Base-by-base conservation (phyloP, 2,113 vertebrate genomes). In the rabbit (Oryctolagus cuniculus) region DNA sequence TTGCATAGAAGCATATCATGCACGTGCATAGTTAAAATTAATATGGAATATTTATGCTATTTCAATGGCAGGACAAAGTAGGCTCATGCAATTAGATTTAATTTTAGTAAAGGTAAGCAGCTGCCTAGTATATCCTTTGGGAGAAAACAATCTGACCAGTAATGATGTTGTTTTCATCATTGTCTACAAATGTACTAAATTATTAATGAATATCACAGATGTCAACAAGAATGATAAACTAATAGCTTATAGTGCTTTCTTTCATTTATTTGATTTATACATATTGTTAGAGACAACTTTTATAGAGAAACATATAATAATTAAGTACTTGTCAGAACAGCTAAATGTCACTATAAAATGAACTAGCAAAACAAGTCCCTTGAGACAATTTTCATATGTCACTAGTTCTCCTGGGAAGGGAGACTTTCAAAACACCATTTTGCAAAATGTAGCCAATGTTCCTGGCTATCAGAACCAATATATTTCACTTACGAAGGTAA, bases 211-310 rank as follows among this genome's bases (percentile, higher is more conserved):
- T 92, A 86, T 89, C 82, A 87, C 75, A 91, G 93, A 92, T 97
- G 93, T 85, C 96, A 98, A 95, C 88, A 19, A 51, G 90, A 92
- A 90, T 63, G 21, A 95, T 96, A 93, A 96, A 95, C 86, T 96
- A 97, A 97, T 95, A 94, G 88, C 69, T 86, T 87, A 78, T 74
- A 87, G 49, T 93, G 51, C 67, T 93, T 92, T 94, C 67, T 93
- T 92, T 94, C 93, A 87, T 96, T 96, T 89, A 94, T 95, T 91
- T 98, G 97, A 96, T 96, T 97, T 97, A 92, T 2, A 58, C 88
- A 82, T 92, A 31, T 88, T 96, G 95, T 96, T 94, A 96, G 77
- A 96, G 82, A 91, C 89, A 90, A 77, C 70, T n/a, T 96, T 98
- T 96, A 92, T 89, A 25, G 73, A 86, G 49, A 10, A 78, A 86